Evolutionary conservation across 2,888 invertebrate genomes (phyloP), one percentile per base, ranked within the genome.

Genomic region (Plusia festucae): DNA sequence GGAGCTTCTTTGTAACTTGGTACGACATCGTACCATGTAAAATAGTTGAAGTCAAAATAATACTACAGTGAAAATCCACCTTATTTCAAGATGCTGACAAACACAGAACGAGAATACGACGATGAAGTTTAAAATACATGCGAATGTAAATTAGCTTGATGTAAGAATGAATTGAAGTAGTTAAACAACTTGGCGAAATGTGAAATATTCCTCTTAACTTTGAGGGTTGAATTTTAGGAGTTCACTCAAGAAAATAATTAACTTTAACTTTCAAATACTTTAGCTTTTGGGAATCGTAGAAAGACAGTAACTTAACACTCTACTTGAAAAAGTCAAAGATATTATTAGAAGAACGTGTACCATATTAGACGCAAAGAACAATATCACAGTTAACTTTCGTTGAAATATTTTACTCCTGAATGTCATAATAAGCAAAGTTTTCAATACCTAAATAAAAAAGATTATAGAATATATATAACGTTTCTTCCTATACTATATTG

Each of bases 141-240:
- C 18, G 60, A 66, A 76, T 76, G 59, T 76, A 66, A 76, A 73
- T 76, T 44, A 66, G 71, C 61, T 76, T 53, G 46, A 65, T 73
- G 24, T 65, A 27, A 52, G 55, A 56, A 61, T 76, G 66, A n/a
- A n/a, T n/a, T n/a, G n/a, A 65, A 65, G 24, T 22, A 73, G 76
- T 56, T 61, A 34, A 61, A 70, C 16, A 60, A 72, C 22, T 58
- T 70, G n/a, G 20, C 27, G 44, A n/a, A 18, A 1, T 20, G 49
- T 20, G 16, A 13, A 49, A 59, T 57, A 62, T 59, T 62, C 58
- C 34, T 53, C 52, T 58, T 22, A 51, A 34, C 58, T 55, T 40
- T 40, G 46, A 75, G 22, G n/a, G 24, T 57, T 34, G 30, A 72
- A 67, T 52, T n/a, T 67, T 73, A 51, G 15, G 18, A 30, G 20